Evolutionary conservation across 2,797 vertebrate species (phyloP).

Genomic region (Petrocephalus schoutedeni): DNA sequence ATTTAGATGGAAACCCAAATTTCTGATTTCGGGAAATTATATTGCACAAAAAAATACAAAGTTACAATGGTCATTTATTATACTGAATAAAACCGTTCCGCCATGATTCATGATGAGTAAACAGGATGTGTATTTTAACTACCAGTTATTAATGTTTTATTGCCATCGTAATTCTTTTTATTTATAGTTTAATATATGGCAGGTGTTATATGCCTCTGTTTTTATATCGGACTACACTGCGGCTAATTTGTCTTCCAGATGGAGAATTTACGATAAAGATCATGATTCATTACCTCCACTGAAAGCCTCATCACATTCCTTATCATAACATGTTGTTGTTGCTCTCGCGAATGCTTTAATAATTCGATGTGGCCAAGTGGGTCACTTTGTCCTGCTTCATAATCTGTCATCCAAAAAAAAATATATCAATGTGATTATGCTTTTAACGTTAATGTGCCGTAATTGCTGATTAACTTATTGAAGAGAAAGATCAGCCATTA

Average conservation of each 20-base stretch:
- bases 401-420: slow-evolving; percentile 33
- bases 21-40: not conserved
- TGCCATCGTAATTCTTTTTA: slow-evolving; percentile 16
- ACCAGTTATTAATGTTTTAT: not conserved
- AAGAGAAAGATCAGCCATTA: slow-evolving; percentile 17
- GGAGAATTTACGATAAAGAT: slow-evolving; percentile 36
- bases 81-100: not conserved
- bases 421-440: slow-evolving; percentile 39
- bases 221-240: slow-evolving; percentile 26
- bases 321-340: slow-evolving; percentile 11
- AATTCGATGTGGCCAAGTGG: slow-evolving; percentile 13
- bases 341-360: slow-evolving; percentile 5
- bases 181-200: slow-evolving; percentile 25
- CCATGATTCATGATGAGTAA: not conserved
- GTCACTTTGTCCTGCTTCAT: slow-evolving; percentile 33
- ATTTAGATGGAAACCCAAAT: not conserved
- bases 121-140: not conserved
- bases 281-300: slow-evolving; percentile 26
- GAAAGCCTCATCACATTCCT: slow-evolving; percentile 25
- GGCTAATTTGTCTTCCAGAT: slow-evolving; percentile 39
- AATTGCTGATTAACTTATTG: slow-evolving; percentile 32
- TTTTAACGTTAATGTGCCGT: slow-evolving; percentile 34
- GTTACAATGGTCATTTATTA: not conserved
- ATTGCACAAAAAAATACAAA: not conserved
- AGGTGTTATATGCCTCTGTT: slow-evolving; percentile 32